These are phyloP conservation scores for Lanistes nyassanus DNA, from an alignment of 1,140 invertebrate genomes.

Conservation along the genomic window DNA sequence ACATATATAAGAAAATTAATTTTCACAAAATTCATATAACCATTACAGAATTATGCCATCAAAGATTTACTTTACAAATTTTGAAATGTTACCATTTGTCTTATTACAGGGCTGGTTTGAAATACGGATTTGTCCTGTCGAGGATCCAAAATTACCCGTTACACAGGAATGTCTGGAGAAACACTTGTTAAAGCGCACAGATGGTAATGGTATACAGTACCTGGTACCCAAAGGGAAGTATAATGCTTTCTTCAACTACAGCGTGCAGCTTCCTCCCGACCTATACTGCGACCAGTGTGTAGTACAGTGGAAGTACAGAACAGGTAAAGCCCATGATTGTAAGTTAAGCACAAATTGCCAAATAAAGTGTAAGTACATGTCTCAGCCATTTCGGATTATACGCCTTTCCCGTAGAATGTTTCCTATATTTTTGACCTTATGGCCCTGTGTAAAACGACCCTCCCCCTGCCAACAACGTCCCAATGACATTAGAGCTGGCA, in stretches of 20 bases:
- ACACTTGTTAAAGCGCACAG: conserved; percentile 34
- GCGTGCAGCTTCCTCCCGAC: conserved; percentile 76
- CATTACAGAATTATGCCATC: no score
- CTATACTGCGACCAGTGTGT: conserved; percentile 88
- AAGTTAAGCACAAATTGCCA: no score
- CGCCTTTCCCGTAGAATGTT: no score
- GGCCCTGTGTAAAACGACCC: neutral
- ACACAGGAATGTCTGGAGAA: conserved; percentile 58
- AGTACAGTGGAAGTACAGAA: conserved; percentile 90
- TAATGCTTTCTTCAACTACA: conserved; percentile 45
- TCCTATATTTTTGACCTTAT: neutral
- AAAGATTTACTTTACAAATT: no score
- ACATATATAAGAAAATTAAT: no score
- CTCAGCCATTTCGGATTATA: no score
- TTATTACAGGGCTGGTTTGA: conserved; percentile 52
- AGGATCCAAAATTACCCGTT: conserved; percentile 67
- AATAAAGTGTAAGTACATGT: no score
- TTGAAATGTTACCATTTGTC: neutral
- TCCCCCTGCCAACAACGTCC: neutral
- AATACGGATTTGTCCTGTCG: conserved; percentile 62
- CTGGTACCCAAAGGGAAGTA: conserved; percentile 38
- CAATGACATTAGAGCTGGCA: no score
- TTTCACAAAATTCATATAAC: no score
- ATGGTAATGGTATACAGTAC: conserved; percentile 24
- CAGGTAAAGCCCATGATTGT: no score